phyloP scores from a whole-genome alignment of 2,797 vertebrate genomes.

The Tangara arthus region DNA sequence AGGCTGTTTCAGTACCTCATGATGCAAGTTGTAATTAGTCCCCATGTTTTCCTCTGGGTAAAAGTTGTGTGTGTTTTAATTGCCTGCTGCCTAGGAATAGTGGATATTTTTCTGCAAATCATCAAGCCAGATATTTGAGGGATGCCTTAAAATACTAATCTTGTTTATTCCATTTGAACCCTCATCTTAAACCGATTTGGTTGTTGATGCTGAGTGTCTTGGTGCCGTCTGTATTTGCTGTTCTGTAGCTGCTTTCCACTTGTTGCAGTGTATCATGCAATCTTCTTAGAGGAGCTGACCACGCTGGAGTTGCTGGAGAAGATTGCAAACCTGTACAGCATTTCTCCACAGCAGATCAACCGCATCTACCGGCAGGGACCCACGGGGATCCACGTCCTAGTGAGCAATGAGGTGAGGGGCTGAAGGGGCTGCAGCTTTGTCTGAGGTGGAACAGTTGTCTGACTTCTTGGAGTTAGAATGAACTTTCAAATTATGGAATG shows the following conservation, averaged over 20 bases:
- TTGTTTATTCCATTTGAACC: not conserved
- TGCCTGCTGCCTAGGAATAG: not conserved
- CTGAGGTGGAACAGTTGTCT: not conserved
- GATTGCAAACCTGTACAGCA: slow-evolving; percentile 80
- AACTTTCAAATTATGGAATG: not conserved
- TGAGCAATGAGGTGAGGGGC: slow-evolving; percentile 74
- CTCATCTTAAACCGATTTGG: not conserved
- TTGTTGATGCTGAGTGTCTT: not conserved
- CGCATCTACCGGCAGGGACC: slow-evolving; percentile 80
- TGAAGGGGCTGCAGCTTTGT: not conserved
- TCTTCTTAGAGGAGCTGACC: slow-evolving; percentile 80
- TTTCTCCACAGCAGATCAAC: slow-evolving; percentile 81
- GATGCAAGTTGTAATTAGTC: not conserved
- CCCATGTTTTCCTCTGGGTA: not conserved
- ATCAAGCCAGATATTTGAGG: not conserved
- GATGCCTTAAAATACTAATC: not conserved
- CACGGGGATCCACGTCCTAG: slow-evolving; percentile 80
- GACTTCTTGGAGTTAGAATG: not conserved
- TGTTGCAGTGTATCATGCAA: slow-evolving; percentile 78
- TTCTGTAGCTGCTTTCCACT: not conserved
- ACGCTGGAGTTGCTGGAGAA: slow-evolving; percentile 79
- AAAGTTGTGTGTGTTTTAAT: not conserved
- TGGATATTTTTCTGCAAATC: not conserved
- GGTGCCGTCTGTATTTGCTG: not conserved
- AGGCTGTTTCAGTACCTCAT: not conserved